Evolutionary conservation across 2,888 invertebrate genomes (phyloP).

Genomic region (Catocala nupta): DNA sequence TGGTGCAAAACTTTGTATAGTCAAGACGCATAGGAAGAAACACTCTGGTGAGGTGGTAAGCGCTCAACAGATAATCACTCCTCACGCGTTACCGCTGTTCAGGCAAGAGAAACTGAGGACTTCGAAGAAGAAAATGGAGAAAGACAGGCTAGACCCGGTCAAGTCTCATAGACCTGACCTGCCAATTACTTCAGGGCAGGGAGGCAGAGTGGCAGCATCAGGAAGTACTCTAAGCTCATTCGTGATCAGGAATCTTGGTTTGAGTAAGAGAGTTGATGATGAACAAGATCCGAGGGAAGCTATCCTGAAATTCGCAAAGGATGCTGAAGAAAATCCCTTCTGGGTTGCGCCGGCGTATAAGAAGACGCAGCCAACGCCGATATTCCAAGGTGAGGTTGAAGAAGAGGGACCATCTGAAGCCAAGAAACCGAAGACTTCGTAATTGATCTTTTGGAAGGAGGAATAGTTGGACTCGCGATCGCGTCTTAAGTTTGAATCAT

Average conservation of each 20-base stretch:
- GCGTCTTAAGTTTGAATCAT: too few relatives aligned
- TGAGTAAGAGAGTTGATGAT: slow-evolving; percentile 96
- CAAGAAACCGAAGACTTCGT: slow-evolving; percentile 83
- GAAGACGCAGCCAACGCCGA: slow-evolving; percentile 94
- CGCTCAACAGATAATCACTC: slow-evolving; percentile 97
- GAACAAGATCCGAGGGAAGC: slow-evolving; percentile 98
- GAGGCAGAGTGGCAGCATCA: slow-evolving; percentile 97
- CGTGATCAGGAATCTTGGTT: slow-evolving; percentile 97
- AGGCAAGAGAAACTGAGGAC: slow-evolving; percentile 96
- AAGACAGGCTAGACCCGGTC: slow-evolving; percentile 94
- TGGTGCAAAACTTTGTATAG: slow-evolving; percentile 96
- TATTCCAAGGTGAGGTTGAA: slow-evolving; percentile 89
- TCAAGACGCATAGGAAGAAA: slow-evolving; percentile 92
- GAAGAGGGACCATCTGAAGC: slow-evolving; percentile 84
- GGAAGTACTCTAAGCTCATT: slow-evolving; percentile 98
- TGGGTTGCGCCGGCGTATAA: slow-evolving; percentile 98
- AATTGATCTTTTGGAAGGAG: slow-evolving; percentile 6
- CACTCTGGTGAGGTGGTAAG: slow-evolving; percentile 95
- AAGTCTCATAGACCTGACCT: slow-evolving; percentile 94
- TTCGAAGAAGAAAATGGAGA: slow-evolving; percentile 96
- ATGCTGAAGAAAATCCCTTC: slow-evolving; percentile 98
- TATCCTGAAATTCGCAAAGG: slow-evolving; percentile 97
- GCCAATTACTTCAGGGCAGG: slow-evolving; percentile 96
- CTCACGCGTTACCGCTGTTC: slow-evolving; percentile 98
- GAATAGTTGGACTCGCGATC: too few relatives aligned